Evolutionary conservation across 2,797 vertebrate species (phyloP), one percentile per base, ranked within the genome.

Genomic region (Rachycentron canadum): DNA sequence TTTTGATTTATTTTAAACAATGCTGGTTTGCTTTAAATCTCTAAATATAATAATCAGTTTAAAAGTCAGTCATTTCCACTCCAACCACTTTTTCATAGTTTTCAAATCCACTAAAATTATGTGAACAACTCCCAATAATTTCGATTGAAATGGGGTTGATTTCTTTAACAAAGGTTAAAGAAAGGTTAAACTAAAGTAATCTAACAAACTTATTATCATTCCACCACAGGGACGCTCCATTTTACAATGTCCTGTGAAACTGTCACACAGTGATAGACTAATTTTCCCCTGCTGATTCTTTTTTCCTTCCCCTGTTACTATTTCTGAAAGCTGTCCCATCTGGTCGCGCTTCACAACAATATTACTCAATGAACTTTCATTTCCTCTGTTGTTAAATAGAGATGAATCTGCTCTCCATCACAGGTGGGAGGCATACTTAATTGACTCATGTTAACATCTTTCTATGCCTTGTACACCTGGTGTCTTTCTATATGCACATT

Each of bases 251-350:
- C 77, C 78, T 73, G 82, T 77, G 80, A 93, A 91, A 76, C 87
- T 91, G 93, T 88, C 91, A 91, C 70, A 56, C 67, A 72, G 76
- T 89, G 90, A 93, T 86, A 50, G 74, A 92, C 86, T 93, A 88
- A 95, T 94, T 89, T 88, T 17, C 87, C 78, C 73, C 65, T 43
- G 63, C 76, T 73, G 75, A 89, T 83, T 81, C 73, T 53, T 62
- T 68, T 67, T 85, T 41, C 34, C 36, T 49, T 73, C 55, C 61
- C 40, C 41, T 60, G 87, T 90, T 92, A 77, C 93, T 94, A 94
- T 94, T 95, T 94, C 91, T 89, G 88, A 94, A 92, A 71, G 81
- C 78, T 76, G 93, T 94, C 94, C 91, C 94, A 95, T 95, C 94
- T 95, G 95, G 93, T 77, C 59, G 38, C 64, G 85, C 81, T 67